These are phyloP conservation scores for Pseudomugil tenellus DNA, from an alignment of 2,797 vertebrate genomes.

Conservation along the genomic window DNA sequence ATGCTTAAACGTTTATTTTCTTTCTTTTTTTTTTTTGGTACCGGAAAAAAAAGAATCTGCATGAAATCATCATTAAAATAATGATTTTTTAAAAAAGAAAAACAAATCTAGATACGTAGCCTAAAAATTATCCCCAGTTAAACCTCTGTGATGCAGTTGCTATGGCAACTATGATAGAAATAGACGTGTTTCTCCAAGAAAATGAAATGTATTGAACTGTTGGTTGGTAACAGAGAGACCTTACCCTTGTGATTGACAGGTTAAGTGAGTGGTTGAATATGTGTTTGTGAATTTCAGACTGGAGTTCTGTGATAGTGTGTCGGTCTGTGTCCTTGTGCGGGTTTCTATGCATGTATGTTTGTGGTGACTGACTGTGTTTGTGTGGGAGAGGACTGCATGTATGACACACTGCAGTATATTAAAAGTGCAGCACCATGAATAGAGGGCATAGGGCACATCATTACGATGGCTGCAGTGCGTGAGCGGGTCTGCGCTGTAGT, in stretches of 20 bases:
- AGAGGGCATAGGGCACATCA: conserved; percentile 71
- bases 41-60: conserved; percentile 19
- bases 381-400: conserved; percentile 10
- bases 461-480: conserved; percentile 59
- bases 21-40: background rate
- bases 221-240: conserved; percentile 70
- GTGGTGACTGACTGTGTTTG: conserved; percentile 3
- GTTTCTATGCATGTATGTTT: background rate
- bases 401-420: conserved; percentile 67
- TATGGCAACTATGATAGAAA: conserved; percentile 86
- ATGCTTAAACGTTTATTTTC: conserved; percentile 7
- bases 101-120: conserved; percentile 70
- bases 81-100: conserved; percentile 35
- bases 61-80: conserved; percentile 55
- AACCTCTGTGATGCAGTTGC: conserved; percentile 85
- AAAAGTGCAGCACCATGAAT: conserved; percentile 65
- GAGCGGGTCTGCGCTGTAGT: conserved; percentile 58
- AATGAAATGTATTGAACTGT: conserved; percentile 80
- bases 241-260: conserved; percentile 58
- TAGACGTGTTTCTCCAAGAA: conserved; percentile 84
- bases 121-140: conserved; percentile 83
- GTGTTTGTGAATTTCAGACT: conserved; percentile 25
- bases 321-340: conserved; percentile 11
- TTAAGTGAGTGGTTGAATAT: conserved; percentile 48
- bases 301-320: conserved; percentile 18